Evolutionary conservation across 2,888 invertebrate genomes (phyloP), one percentile per base, ranked within the genome.

Genomic region (Leptopilina myrica): DNA sequence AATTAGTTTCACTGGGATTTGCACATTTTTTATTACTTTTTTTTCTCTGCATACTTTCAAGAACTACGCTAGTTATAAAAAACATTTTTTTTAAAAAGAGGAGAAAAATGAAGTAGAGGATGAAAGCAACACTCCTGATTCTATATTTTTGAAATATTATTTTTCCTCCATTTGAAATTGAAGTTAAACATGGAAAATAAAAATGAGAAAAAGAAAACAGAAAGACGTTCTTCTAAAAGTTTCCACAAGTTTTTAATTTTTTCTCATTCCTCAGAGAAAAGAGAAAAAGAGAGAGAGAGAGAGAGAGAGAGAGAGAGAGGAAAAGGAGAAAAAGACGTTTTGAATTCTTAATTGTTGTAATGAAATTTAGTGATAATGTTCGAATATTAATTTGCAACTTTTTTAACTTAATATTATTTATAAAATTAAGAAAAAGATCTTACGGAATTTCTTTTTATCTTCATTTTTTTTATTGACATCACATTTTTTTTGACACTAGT

Each of bases 31-130:
- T 67, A 59, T 59, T 49, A 49, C 49, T 65, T 33, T 65, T 40
- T 15, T 66, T 66, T 66, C 40, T 15, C 40, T 15, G 12, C 20
- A 12, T 67, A 67, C 67, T 67, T 49, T 15, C 67, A 46, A 15
- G 49, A 49, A 49, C 49, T 67, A 20, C 11, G 49, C 12, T 7
- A 49, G 49, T 11, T 9, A 49, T 49, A 11, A 49, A 49, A 49
- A 12, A 43, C 43, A 43, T 43, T 4, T 11, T 11, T 11, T 49
- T 49, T 9, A 11, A 49, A 49, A 49, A 49, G 11, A 49, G 46
- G 20, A 49, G 49, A 67, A 62, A 67, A 67, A 43, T 67, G 49
- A 67, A 67, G 46, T 67, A 49, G 49, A 49, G 67, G 11, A 26
- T 49, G 49, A 67, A 67, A 67, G 20, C 67, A 15, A 20, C 46